These are phyloP conservation scores for Pherbina coryleti DNA, from an alignment of 2,888 invertebrate genomes.

Conservation along the genomic window DNA sequence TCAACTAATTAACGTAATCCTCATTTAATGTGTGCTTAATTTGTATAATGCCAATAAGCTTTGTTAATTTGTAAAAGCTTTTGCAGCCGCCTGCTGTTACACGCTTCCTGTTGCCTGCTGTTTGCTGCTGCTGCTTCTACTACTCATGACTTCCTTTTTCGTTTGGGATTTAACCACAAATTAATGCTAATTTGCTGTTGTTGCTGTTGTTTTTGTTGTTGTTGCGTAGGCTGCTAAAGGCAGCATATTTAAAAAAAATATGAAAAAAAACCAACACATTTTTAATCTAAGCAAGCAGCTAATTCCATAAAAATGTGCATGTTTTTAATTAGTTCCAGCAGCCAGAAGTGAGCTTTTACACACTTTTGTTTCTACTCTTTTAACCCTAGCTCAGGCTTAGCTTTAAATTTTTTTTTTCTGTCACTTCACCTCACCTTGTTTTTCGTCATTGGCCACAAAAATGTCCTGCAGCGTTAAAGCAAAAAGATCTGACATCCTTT, in stretches of 20 bases:
- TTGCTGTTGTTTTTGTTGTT: background rate
- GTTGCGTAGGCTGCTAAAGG: too few species aligned
- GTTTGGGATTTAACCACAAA: conserved; percentile 16
- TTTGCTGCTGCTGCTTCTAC: background rate
- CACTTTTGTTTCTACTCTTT: too few species aligned
- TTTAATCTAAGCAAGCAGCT: background rate
- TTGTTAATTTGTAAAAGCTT: conserved; percentile 3
- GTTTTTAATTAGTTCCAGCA: conserved; percentile 3
- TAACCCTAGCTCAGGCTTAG: too few species aligned
- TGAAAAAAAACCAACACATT: background rate
- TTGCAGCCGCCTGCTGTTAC: background rate
- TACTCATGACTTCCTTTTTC: background rate
- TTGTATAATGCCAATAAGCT: background rate
- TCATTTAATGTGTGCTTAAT: conserved; percentile 22
- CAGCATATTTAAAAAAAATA: too few species aligned
- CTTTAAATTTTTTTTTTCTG: too few species aligned
- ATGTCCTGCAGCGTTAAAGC: too few species aligned
- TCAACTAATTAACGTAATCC: conserved; percentile 14
- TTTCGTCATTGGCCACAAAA: too few species aligned
- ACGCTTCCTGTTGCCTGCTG: background rate
- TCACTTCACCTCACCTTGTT: too few species aligned
- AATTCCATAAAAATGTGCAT: conserved; percentile 1
- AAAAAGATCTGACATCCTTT: too few species aligned
- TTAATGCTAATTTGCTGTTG: conserved; percentile 19
- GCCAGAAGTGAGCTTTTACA: background rate